These are phyloP conservation scores for Nymphalis c-album DNA, from an alignment of 2,888 invertebrate genomes.

Conservation along the genomic window DNA sequence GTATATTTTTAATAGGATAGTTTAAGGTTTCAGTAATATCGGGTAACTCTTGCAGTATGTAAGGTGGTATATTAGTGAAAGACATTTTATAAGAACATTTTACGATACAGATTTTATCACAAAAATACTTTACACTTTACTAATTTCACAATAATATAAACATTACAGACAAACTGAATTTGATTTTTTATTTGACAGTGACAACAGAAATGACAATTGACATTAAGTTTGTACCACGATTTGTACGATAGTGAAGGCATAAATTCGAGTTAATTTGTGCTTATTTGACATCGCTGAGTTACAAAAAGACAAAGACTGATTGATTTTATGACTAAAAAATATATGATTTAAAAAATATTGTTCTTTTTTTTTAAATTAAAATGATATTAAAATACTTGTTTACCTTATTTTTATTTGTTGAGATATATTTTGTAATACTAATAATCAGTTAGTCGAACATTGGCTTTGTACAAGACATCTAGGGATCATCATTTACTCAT, in stretches of 20 bases:
- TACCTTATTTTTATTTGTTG: too few species aligned
- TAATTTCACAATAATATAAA: conserved; percentile 18
- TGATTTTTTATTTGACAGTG: conserved; percentile 24
- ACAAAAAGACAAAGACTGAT: too few species aligned
- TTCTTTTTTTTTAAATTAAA: too few species aligned
- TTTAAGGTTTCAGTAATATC: conserved; percentile 82
- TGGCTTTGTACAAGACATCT: too few species aligned
- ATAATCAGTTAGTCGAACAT: too few species aligned
- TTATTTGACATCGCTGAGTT: too few species aligned
- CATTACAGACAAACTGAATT: conserved; percentile 17
- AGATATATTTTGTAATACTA: too few species aligned
- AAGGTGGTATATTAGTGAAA: conserved; percentile 62
- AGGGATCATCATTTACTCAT: too few species aligned
- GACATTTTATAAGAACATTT: conserved; percentile 57
- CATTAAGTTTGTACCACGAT: neutral
- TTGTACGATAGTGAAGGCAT: neutral
- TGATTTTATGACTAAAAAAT: too few species aligned
- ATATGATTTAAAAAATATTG: too few species aligned
- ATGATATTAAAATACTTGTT: too few species aligned
- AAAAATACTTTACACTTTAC: neutral
- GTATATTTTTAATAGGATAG: conserved; percentile 84
- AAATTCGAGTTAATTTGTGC: too few species aligned
- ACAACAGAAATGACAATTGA: conserved; percentile 9
- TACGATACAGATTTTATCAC: conserved; percentile 14
- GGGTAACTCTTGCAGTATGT: conserved; percentile 79